Evolutionary conservation across 2,113 vertebrate species (phyloP).

Genomic region (Lonchura striata): DNA sequence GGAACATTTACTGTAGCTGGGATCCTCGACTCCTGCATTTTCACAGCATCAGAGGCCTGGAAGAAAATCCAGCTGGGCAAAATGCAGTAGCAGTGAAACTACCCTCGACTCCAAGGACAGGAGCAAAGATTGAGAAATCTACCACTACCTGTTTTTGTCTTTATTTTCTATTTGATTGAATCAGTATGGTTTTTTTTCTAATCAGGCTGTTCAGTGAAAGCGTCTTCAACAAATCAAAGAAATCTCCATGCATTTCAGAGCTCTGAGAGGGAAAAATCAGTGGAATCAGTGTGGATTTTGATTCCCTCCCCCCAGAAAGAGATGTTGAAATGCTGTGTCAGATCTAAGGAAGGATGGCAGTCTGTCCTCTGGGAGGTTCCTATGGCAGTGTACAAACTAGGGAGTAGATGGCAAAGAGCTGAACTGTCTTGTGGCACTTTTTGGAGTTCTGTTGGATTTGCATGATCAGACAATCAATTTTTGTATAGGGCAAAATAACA

Average conservation of each 20-base stretch:
- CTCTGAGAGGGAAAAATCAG: conserved; percentile 20
- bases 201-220: conserved; percentile 44
- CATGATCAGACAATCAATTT: conserved; percentile 66
- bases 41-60: conserved; percentile 98
- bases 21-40: conserved; percentile 98
- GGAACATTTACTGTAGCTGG: conserved; percentile 98
- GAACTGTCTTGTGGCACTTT: conserved; percentile 45
- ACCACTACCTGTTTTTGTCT: conserved; percentile 54
- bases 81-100: conserved; percentile 78
- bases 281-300: background rate
- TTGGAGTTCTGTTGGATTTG: conserved; percentile 57
- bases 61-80: conserved; percentile 99
- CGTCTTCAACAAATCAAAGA: conserved; percentile 43
- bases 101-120: conserved; percentile 4
- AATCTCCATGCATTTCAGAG: conserved; percentile 46
- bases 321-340: background rate
- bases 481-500: conserved; percentile 24
- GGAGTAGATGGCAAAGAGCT: conserved; percentile 13
- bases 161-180: conserved; percentile 63
- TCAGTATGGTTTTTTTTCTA: conserved; percentile 45
- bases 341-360: background rate
- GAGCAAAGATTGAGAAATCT: conserved; percentile 37
- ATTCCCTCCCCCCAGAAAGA: background rate
- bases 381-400: background rate
- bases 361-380: background rate